Evolutionary conservation across 2,888 invertebrate genomes (phyloP), one percentile per base, ranked within the genome.

Genomic region (Mesoligia furuncula): DNA sequence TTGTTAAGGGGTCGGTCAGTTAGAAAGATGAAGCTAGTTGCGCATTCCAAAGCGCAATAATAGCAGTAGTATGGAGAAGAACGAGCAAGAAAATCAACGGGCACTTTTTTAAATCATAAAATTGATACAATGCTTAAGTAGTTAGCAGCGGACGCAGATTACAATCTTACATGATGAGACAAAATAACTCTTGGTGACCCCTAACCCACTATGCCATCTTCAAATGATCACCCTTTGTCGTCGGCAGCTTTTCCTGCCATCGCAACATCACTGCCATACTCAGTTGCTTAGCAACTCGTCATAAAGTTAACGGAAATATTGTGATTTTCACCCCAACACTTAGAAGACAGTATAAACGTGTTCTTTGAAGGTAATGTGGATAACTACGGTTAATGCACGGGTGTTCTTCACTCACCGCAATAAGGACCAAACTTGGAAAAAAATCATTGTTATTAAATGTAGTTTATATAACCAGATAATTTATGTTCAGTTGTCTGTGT

Each of bases 281-380:
- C n/a, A 24, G 65, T 80, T 66, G 59, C 80, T 8, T 13, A 75
- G 81, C 51, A 80, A 70, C 81, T 31, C 42, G 15, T 81, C 65
- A 80, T 80, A 75, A 51, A 65, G 15, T 51, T 69, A 61, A 75
- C 11, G 59, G 81, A 80, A 76, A 81, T 81, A 65, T 59, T 65
- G 65, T 70, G 59, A 69, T 45, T 59, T 69, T 65, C 51, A 24
- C 36, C 59, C 75, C 15, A 68, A 80, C 75, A 68, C 67, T 17
- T 67, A 36, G 36, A 65, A 64, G 45, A 79, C 64, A 71, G 36
- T 42, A 27, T 31, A 59, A 31, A 36, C 51, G 45, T 80, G 75
- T 48, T 61, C 59, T 75, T 69, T 80, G 69, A 70, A 69, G 51
- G 76, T 80, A 24, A 27, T 15, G 51, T 20, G 59, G 75, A 65